Evolutionary conservation across 2,113 vertebrate species (phyloP), one percentile per base, ranked within the genome.

Genomic region (Ascaphus truei): DNA sequence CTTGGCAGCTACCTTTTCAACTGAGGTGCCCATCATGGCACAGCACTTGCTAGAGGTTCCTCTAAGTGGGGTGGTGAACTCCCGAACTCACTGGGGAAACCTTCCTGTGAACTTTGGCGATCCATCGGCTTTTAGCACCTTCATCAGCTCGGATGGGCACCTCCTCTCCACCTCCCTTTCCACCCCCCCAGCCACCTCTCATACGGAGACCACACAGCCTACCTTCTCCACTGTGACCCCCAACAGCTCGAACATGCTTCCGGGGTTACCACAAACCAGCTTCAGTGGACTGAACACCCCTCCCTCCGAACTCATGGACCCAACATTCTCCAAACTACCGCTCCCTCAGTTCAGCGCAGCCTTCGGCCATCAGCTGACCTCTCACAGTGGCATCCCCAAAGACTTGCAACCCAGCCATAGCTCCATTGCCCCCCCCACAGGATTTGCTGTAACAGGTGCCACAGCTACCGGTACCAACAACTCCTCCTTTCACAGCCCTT

Each of bases 401-500:
- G 97, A 99, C 82, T 90, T 98, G 82, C 96, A 99, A 89, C 96
- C 97, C 84, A 98, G 93, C 92, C 97, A 98, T 93, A 99, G 97
- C 83, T 98, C 97, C 53, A 98, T 93, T 72, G 97, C 96, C 34
- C 96, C 97, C 76, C 97, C 97, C 20, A 94, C 95, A 69, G 95
- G 96, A 86, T 98, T 96, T 77, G 87, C 95, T 61, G 90, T 93
- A 65, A 93, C 96, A 73, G 88, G 95, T 91, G 93, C 92, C 91
- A 94, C 94, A 52, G 88, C 95, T 84, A 93, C 96, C 74, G 93
- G 93, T 92, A 94, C 93, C 93, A 96, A 92, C 86, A 96, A 92
- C 3, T 82, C 87, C 79, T 90, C 92, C 0, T 62, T 96, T 97
- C 75, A 81, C 91, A 89, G 78, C 92, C 88, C 86, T 94, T 83